Base-by-base conservation (phyloP, 2,888 invertebrate species). In the Brenthis hecate region DNA sequence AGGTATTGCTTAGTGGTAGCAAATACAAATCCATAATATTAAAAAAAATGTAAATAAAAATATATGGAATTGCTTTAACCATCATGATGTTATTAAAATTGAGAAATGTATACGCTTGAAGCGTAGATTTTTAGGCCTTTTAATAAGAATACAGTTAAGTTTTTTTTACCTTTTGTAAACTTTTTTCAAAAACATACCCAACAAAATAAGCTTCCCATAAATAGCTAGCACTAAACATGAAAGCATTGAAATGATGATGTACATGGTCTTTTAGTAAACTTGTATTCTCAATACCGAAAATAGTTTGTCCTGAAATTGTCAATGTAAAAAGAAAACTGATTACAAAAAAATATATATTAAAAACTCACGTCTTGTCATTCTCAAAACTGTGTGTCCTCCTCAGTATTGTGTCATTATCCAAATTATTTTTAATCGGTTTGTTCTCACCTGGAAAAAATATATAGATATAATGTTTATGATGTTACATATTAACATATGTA, bases 351-450 rank as follows among this genome's bases (percentile, higher is more conserved):
- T 19, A 51, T 58, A n/a, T 48, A 47, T 53, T 3, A 14, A 50
- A 51, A 50, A 96, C 96, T 95, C 93, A 97, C 97, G 96, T 96
- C 92, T 96, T 96, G 86, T 97, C 97, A 81, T 96, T 96, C 87
- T 97, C 97, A 85, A 97, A 97, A 91, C 97, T 97, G 85, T 97
- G 96, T 57, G 97, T 96, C 85, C 97, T 94, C 85, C 97, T 94
- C 72, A 97, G 92, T 75, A 96, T 87, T 8, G 88, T 88, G 64
- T 91, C 91, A 72, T 81, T 89, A 72, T 89, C 89, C 14, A 81
- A 78, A 16, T 83, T 77, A 73, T 87, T 88, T 74, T 86, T 88
- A 8, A 83, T 78, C 8, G 93, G 93, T 83, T 94, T 94, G 89
- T 92, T 93, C 80, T 94, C 94, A 82, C 92, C 94, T 93, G 86